Base-by-base conservation (phyloP, 2,888 invertebrate species). In the Eustalomyia histrio region DNA sequence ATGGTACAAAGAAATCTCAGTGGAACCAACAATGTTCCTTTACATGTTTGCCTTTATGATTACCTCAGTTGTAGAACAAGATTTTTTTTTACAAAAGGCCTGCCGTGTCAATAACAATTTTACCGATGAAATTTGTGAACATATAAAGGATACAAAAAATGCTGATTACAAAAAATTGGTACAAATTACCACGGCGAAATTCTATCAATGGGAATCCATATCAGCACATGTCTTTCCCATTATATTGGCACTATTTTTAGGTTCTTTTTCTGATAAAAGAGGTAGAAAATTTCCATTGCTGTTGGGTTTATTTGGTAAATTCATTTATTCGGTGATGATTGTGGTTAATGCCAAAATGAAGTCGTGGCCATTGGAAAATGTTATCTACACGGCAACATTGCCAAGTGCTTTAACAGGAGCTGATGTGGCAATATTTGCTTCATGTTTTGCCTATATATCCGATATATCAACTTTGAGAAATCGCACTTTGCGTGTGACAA, bases 31-130 rank as follows among this genome's bases (percentile, higher is more conserved):
- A 0, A 94, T 97, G 94, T 95, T 97, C 88, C 91, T 97, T 1
- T 97, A 96, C 87, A 97, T 97, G 96, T 93, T 96, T 92, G 95
- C 96, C 0, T 95, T 93, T 86, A 95, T 96, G 95, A 92, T 94
- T 65, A 96, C 96, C 3, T 93, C 93, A 76, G 95, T 96, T 0
- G 92, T 95, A 39, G 96, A 96, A 86, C 95, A 96, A 87, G 93
- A 94, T 33, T 95, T 96, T 86, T 96, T 95, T 87, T 92, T 95
- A 1, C 92, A 95, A 86, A 95, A 95, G 91, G 94, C 96, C 0
- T 97, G 96, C 84, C 91, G 92, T 0, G 94, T 95, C 0, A 94
- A 96, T 88, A 94, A 95, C 79, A 93, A 94, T 1, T 94, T 93
- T 80, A 93, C 93, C 65, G 91, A 92, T 63, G 93, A 94, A 50